Percentiles rank a stretch among this genome's conserved stretches.
These are phyloP conservation scores for Cherax destructor DNA, from an alignment of 1,140 invertebrate species.

Conservation along the genomic window DNA sequence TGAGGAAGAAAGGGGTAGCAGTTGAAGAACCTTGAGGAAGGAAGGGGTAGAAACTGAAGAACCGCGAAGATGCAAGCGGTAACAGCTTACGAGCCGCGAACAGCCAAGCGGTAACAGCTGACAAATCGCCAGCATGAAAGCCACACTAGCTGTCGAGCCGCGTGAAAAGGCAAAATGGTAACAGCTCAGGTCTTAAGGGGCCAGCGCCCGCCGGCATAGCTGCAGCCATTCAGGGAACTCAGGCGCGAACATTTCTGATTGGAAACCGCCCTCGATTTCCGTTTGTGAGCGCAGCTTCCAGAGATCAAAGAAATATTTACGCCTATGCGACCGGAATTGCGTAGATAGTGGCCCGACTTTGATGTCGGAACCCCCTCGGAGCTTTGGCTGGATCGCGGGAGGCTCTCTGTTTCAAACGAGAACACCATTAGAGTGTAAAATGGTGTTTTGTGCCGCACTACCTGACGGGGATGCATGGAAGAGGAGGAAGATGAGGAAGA, in stretches of 20 bases:
- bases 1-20: too few species aligned
- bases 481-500: neutral
- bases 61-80: too few species aligned
- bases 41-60: too few species aligned
- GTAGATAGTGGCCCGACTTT: slow-evolving; percentile 28
- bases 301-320: slow-evolving; percentile 60
- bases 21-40: too few species aligned
- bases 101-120: too few species aligned
- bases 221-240: slow-evolving; percentile 39
- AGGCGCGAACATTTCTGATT: slow-evolving; percentile 37
- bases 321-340: slow-evolving; percentile 30
- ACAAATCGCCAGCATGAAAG: too few species aligned
- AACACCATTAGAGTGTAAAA: slow-evolving; percentile 11
- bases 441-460: neutral
- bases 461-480: neutral
- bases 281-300: slow-evolving; percentile 31
- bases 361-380: slow-evolving; percentile 17
- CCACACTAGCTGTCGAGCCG: too few species aligned
- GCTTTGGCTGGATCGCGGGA: slow-evolving; percentile 21
- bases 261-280: slow-evolving; percentile 34
- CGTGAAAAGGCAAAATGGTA: neutral
- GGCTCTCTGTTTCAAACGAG: slow-evolving; percentile 37
- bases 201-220: slow-evolving; percentile 4
- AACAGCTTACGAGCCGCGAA: too few species aligned
- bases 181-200: neutral